phyloP scores from a whole-genome alignment of 53 echinoderm and acorn worm species.

The Astropecten irregularis region DNA sequence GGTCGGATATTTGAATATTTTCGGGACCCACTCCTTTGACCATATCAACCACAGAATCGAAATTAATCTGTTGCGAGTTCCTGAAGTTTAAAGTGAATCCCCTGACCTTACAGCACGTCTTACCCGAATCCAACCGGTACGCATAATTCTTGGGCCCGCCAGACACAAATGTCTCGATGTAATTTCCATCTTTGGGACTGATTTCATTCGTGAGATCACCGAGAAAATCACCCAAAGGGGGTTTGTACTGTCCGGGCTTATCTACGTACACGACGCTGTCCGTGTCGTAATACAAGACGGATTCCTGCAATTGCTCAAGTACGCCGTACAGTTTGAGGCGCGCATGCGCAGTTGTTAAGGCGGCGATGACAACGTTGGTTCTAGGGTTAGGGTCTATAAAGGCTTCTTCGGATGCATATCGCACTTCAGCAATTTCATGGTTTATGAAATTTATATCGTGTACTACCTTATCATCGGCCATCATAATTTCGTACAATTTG shows the following conservation, averaged over 20 bases:
- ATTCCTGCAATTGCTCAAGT: slow-evolving; percentile 39
- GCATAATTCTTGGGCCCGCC: slow-evolving; percentile 76
- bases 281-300: slow-evolving; percentile 73
- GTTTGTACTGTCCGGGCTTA: slow-evolving; percentile 44
- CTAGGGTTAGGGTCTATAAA: slow-evolving; percentile 14
- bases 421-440: slow-evolving; percentile 15
- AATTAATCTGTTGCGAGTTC: slow-evolving; percentile 60
- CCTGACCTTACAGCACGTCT: slow-evolving; percentile 67
- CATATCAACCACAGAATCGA: slow-evolving; percentile 57
- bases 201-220: slow-evolving; percentile 75
- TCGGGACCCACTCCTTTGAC: slow-evolving; percentile 39
- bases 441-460: slow-evolving; percentile 26
- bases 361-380: slow-evolving; percentile 62
- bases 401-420: background rate
- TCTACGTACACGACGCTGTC: slow-evolving; percentile 63
- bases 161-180: slow-evolving; percentile 64
- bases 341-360: slow-evolving; percentile 64
- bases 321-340: slow-evolving; percentile 53
- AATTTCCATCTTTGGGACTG: slow-evolving; percentile 48
- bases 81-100: slow-evolving; percentile 62
- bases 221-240: slow-evolving; percentile 45
- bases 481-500: slow-evolving; percentile 23
- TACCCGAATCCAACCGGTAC: slow-evolving; percentile 61
- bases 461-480: background rate
- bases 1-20: background rate